Percentiles rank a stretch among this genome's conserved stretches.
phyloP scores from a whole-genome alignment of 1,140 invertebrate genomes.

The Pomacea maculata region DNA sequence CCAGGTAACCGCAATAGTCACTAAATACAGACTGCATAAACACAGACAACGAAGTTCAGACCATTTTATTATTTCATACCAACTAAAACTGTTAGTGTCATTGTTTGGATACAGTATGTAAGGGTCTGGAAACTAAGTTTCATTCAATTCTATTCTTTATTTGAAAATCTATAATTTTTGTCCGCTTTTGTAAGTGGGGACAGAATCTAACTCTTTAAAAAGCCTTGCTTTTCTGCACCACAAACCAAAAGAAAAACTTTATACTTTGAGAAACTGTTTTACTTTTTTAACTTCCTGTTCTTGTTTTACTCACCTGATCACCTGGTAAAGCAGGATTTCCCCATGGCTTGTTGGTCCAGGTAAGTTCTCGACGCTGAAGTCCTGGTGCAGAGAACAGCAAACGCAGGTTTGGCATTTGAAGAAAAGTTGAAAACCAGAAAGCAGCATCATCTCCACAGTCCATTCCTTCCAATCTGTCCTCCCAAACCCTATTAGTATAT shows the following conservation, averaged over 20 bases:
- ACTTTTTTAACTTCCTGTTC: too few relatives aligned
- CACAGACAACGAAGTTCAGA: background rate
- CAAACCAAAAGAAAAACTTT: too few relatives aligned
- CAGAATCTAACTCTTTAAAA: too few relatives aligned
- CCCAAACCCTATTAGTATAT: slow-evolving; percentile 32
- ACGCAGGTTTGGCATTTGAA: slow-evolving; percentile 41
- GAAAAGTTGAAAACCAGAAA: slow-evolving; percentile 51
- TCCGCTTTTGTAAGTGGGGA: too few relatives aligned
- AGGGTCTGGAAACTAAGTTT: background rate
- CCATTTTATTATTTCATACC: background rate
- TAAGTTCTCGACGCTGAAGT: slow-evolving; percentile 30
- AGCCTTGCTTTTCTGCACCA: too few relatives aligned
- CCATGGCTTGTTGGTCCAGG: slow-evolving; percentile 37
- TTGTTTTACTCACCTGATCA: slow-evolving; percentile 38
- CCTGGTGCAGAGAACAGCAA: slow-evolving; percentile 46
- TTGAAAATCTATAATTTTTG: too few relatives aligned
- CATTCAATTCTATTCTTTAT: background rate
- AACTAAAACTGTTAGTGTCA: background rate
- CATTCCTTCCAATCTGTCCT: slow-evolving; percentile 33
- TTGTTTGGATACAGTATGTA: background rate
- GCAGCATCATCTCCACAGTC: slow-evolving; percentile 60
- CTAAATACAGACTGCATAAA: slow-evolving; percentile 48
- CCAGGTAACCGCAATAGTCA: slow-evolving; percentile 55
- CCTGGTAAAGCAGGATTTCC: slow-evolving; percentile 36
- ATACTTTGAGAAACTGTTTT: too few relatives aligned